Evolutionary conservation across 2,888 invertebrate genomes (phyloP), one percentile per base, ranked within the genome.

Genomic region (Leucoma salicis): DNA sequence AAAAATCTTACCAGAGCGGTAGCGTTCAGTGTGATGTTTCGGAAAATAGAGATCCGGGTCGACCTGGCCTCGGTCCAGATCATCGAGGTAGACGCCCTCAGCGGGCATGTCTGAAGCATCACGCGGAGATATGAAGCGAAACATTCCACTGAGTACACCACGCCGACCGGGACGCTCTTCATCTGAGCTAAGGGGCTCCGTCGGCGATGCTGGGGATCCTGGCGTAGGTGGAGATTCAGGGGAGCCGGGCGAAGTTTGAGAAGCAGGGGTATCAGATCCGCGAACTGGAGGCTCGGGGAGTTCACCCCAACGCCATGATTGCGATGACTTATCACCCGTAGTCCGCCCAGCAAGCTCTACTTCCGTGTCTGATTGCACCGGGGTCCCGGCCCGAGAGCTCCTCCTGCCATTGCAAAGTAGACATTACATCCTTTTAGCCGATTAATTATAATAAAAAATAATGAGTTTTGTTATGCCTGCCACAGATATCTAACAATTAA

Each of bases 361-460:
- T 76, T 99, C 99, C 0, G 98, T 97, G 81, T 99, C 99, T 29
- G 98, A 98, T 78, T 97, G 97, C 48, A 96, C 93, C 5, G 97
- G 97, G 10, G 96, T 95, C 52, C 94, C 93, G 27, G 95, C 93
- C 46, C 97, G 92, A 24, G 95, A 94, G 48, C 91, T 78, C 59
- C 83, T 81, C 62, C 38, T 39, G 21, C 21, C 3, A 21, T 21
- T 21, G 8, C 21, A 21, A 21, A 21, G 7, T 3, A 3, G 1
- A 21, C 8, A 5, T 21, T 21, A 21, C 21, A 21, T 8, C n/a
- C n/a, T n/a, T n/a, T n/a, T n/a, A n/a, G n/a, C n/a, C n/a, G n/a
- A n/a, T n/a, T n/a, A n/a, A n/a, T n/a, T n/a, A n/a, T n/a, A n/a
- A n/a, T n/a, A n/a, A n/a, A n/a, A n/a, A n/a, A n/a, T n/a, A n/a